Evolutionary conservation across 2,113 vertebrate genomes (phyloP).

Genomic region (Cisticola juncidis): DNA sequence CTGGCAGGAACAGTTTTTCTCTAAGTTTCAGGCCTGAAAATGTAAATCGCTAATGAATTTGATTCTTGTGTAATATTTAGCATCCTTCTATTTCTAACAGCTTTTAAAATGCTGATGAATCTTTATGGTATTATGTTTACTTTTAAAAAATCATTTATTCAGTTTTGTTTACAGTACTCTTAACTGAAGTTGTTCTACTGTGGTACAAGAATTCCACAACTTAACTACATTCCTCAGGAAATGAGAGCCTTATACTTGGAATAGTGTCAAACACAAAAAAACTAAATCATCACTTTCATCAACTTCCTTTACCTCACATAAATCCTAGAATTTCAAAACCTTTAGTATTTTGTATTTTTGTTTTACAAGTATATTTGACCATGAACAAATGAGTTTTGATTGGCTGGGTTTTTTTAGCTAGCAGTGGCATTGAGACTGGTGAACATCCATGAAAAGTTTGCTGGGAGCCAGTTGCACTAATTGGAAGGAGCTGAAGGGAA

Average conservation of each 20-base stretch:
- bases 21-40: neutral
- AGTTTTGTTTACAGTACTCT: neutral
- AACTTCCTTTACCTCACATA: neutral
- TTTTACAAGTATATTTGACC: neutral
- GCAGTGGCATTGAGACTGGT: neutral
- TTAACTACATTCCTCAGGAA: constrained; percentile 31
- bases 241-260: neutral
- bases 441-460: neutral
- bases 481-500: neutral
- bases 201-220: neutral
- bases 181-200: neutral
- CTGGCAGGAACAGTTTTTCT: neutral
- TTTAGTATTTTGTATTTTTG: neutral
- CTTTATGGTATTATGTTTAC: neutral
- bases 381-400: neutral
- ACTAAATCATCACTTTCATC: neutral
- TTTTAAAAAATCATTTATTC: neutral
- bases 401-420: neutral
- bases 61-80: neutral
- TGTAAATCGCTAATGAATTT: neutral
- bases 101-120: neutral
- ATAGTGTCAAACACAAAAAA: neutral
- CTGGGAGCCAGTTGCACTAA: neutral
- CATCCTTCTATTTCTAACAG: neutral
- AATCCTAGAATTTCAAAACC: neutral